Base-by-base conservation (phyloP, 2,113 vertebrate species). In the Pseudorasbora parva region DNA sequence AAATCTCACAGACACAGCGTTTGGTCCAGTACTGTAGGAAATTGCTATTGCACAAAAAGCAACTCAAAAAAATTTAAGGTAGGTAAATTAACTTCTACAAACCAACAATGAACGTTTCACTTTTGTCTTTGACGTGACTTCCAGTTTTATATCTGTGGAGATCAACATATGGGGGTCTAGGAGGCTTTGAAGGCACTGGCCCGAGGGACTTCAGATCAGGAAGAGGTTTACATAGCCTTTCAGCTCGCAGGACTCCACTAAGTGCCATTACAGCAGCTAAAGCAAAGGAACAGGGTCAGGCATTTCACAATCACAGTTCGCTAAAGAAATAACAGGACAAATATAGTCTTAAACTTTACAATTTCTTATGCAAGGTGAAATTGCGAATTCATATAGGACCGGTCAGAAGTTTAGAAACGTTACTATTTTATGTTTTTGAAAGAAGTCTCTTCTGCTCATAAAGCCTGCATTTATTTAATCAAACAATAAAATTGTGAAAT, bases 151-250 rank as follows among this genome's bases (percentile, higher is more conserved):
- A 92, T 56, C 25, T 5, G 33, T 87, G 57, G 33, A 98, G 93
- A 76, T 95, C 92, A 43, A 96, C 90, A 0, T n/a, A n/a, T 0
- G 91, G 94, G 25, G 96, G 96, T 86, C 94, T 95, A 0, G 80
- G 72, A 2, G 96, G 96, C 83, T 98, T 99, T 49, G 8, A 10
- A 33, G 96, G 96, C 37, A 87, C 80, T 5, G 90, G 89, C 10
- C 96, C 94, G 81, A 96, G 88, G 21, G 56, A 92, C 21, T 76
- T 81, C 43, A 88, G 7, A 12, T 95, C 90, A 86, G 96, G 95
- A 10, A 98, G 90, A 62, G 86, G 85, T 89, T 93, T 96, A 8
- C 83, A 92, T 25, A 33, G 33, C 7, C 19, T 79, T 41, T 25
- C 79, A 82, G 8, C 10, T 76, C 80, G 82, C 75, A 5, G 19